These are phyloP conservation scores for Hyles euphorbiae DNA, from an alignment of 1,140 invertebrate species.

Conservation along the genomic window DNA sequence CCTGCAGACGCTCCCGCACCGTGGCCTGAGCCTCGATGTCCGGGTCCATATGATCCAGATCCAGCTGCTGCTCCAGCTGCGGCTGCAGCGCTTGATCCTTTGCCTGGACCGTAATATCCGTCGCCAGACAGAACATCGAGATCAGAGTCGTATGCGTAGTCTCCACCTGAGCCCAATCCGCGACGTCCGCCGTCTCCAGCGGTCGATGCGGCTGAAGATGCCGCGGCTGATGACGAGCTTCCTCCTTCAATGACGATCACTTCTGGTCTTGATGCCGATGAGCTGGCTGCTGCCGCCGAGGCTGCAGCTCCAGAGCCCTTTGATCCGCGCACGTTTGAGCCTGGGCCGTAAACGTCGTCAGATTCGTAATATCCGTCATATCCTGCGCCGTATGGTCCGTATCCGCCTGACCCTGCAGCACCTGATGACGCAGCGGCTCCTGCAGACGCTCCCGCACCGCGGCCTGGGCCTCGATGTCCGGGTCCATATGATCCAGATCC, in stretches of 20 bases:
- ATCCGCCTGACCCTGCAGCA: neutral
- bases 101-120: too few species aligned
- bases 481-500: neutral
- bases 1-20: too few species aligned
- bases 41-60: too few species aligned
- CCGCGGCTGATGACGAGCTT: neutral
- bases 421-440: neutral
- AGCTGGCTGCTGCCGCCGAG: neutral
- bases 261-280: too few species aligned
- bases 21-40: neutral
- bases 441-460: neutral
- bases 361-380: neutral
- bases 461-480: neutral
- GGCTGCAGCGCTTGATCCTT: too few species aligned
- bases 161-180: too few species aligned
- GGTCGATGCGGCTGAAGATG: neutral
- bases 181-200: too few species aligned
- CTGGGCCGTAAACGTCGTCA: neutral
- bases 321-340: neutral
- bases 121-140: too few species aligned
- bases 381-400: neutral
- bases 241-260: too few species aligned
- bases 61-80: too few species aligned
- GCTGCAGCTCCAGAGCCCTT: slow-evolving; percentile 8
- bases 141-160: too few species aligned